Evolutionary conservation across 1,140 invertebrate genomes (phyloP), one percentile per base, ranked within the genome.

Genomic region (Varroa destructor): DNA sequence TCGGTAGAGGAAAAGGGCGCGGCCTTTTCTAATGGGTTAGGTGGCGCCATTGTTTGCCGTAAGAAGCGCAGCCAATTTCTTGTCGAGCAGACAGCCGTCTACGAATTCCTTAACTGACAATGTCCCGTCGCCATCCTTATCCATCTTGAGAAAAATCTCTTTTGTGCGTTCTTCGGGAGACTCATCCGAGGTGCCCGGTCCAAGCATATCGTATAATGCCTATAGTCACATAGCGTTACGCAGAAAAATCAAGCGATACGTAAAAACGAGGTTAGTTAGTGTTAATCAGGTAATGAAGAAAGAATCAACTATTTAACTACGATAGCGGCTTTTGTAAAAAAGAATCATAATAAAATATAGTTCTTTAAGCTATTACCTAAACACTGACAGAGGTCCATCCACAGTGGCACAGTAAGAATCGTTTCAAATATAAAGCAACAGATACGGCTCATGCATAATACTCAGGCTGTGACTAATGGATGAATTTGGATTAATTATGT

Each of bases 141-240:
- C 95, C 94, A 99, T 97, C 82, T 97, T 97, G 61, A 90, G 89
- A 82, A 99, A 99, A 75, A 99, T 99, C 80, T 94, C 96, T 82
- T 94, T 93, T 73, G 95, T 94, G 75, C 95, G 84, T 78, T 97
- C 93, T 78, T 97, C 91, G 12, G 96, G 92, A 10, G 81, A 78
- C 56, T 81, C 78, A 43, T 80, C 77, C 72, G 78, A 78, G 4
- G 75, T 75, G 76, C 75, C 61, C 43, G 70, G 89, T 56, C 94
- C 91, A 77, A 95, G 82, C 93, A 98, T 98, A 80, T 97, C 93
- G 81, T 99, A 98, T 81, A 99, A 97, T 74, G 95, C 94, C 93
- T 98, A 84, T 43, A 84, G 46, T 51, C 46, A 51, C 46, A 51
- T 51, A 51, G 4, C 46, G 46, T 51, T 84, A 75, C 75, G 79